A percentile compares a stretch with the other conserved stretches of the same genome.
These are phyloP conservation scores for Isichthys henryi DNA, from an alignment of 2,113 vertebrate species.

Conservation along the genomic window DNA sequence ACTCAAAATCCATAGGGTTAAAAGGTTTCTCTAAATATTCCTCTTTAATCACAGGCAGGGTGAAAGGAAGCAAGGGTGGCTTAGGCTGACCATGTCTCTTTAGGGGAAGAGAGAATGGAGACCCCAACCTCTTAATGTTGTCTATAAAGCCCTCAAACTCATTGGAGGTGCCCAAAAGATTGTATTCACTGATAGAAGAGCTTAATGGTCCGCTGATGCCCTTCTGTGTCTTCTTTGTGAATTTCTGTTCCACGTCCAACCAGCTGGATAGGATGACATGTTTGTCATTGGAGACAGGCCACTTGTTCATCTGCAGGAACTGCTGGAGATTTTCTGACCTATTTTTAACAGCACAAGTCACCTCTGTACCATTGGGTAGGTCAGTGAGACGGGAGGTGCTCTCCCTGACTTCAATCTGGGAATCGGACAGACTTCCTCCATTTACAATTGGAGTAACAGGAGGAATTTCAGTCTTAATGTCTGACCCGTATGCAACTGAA, in stretches of 20 bases:
- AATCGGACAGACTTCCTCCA: constrained; percentile 2
- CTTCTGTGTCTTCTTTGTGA: constrained; percentile 41
- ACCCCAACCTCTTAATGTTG: constrained; percentile 79
- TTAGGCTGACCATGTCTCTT: constrained; percentile 75
- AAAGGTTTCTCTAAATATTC: constrained; percentile 81
- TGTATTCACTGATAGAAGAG: constrained; percentile 61
- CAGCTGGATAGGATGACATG: constrained; percentile 45
- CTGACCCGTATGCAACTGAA: no score
- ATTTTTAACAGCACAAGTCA: constrained; percentile 24
- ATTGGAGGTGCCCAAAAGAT: constrained; percentile 65
- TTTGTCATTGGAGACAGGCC: constrained; percentile 24
- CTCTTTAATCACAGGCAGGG: constrained; percentile 84
- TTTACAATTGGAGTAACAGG: constrained; percentile 20
- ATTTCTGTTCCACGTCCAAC: constrained; percentile 47
- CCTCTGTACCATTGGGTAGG: not conserved
- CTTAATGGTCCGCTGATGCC: constrained; percentile 47
- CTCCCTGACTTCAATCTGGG: not conserved
- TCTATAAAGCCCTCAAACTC: constrained; percentile 79
- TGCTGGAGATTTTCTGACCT: constrained; percentile 21
- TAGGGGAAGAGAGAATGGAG: constrained; percentile 67
- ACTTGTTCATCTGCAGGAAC: constrained; percentile 40
- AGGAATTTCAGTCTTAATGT: not conserved
- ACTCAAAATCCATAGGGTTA: constrained; percentile 73
- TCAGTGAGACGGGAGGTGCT: not conserved
- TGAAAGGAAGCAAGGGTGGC: constrained; percentile 69